phyloP scores from a whole-genome alignment of 2,797 vertebrate species.

The Linurgus olivaceus region DNA sequence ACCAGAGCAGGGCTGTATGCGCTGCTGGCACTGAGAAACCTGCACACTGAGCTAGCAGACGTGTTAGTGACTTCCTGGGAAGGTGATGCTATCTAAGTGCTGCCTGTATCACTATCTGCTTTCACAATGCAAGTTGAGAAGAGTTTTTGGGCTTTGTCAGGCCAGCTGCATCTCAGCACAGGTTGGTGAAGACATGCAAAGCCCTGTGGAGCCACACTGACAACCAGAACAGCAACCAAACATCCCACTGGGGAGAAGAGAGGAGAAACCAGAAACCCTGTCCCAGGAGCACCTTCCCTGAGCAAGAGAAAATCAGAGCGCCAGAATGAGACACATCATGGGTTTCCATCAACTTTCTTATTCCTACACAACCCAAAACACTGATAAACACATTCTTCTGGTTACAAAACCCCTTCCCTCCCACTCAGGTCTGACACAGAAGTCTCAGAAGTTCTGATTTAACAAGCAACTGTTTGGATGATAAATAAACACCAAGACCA shows the following conservation, averaged over 20 bases:
- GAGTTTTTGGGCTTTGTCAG: not conserved
- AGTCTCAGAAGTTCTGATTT: constrained; percentile 52
- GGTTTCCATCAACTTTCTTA: not conserved
- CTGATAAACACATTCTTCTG: constrained; percentile 3
- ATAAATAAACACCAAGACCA: constrained; percentile 51
- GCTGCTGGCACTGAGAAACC: not conserved
- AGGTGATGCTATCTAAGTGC: not conserved
- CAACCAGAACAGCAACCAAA: not conserved
- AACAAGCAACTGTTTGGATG: not conserved
- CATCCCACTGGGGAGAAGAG: not conserved
- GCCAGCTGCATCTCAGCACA: not conserved
- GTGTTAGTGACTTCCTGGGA: not conserved
- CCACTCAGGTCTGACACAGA: constrained; percentile 42
- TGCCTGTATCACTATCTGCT: not conserved
- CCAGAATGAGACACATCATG: not conserved
- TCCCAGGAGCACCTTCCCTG: not conserved
- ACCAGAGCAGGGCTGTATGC: not conserved
- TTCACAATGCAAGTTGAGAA: not conserved
- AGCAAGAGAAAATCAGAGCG: fast-evolving
- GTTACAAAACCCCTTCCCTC: constrained; percentile 45
- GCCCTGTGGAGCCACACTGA: not conserved
- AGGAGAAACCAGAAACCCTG: not conserved
- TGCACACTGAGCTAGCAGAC: not conserved
- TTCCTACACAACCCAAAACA: not conserved
- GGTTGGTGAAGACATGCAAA: not conserved